These are phyloP conservation scores for Drosophila eohydei DNA, from an alignment of 2,888 invertebrate genomes.

Conservation along the genomic window DNA sequence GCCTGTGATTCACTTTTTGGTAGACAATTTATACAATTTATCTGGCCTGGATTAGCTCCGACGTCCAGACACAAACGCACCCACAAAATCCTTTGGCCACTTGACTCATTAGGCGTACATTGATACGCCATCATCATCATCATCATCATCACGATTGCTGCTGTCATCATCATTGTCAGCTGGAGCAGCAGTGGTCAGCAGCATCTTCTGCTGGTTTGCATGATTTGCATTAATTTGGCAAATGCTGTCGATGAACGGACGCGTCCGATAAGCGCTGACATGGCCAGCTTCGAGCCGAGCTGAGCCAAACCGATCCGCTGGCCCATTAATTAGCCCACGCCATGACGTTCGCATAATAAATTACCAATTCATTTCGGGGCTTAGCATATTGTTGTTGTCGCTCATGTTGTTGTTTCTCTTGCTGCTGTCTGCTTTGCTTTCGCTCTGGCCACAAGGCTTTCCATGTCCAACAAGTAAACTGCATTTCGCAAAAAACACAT, in stretches of 20 bases:
- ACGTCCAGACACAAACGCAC: conserved; percentile 55
- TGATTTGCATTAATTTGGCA: conserved; percentile 81
- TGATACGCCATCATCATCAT: conserved; percentile 58
- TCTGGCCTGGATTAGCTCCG: conserved; percentile 71
- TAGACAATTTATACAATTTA: conserved; percentile 75
- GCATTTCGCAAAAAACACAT: conserved; percentile 45
- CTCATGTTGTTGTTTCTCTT: conserved; percentile 25
- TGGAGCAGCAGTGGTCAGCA: conserved; percentile 33
- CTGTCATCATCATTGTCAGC: conserved; percentile 23
- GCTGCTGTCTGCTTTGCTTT: conserved; percentile 44
- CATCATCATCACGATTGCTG: conserved; percentile 22
- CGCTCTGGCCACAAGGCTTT: conserved; percentile 50
- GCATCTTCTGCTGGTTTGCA: conserved; percentile 69
- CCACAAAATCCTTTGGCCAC: conserved; percentile 76
- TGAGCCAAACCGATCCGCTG: conserved; percentile 48
- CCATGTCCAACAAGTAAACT: conserved; percentile 61
- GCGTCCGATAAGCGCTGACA: conserved; percentile 77
- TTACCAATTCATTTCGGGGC: conserved; percentile 76
- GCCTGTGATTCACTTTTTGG: conserved; percentile 71
- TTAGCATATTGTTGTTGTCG: conserved; percentile 55
- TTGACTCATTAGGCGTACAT: conserved; percentile 80
- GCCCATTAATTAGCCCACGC: conserved; percentile 78
- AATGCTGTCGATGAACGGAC: conserved; percentile 74
- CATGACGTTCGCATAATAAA: conserved; percentile 77
- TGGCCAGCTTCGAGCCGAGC: conserved; percentile 39